Base-by-base conservation (phyloP, 2,113 vertebrate species). In the Pterocles gutturalis region DNA sequence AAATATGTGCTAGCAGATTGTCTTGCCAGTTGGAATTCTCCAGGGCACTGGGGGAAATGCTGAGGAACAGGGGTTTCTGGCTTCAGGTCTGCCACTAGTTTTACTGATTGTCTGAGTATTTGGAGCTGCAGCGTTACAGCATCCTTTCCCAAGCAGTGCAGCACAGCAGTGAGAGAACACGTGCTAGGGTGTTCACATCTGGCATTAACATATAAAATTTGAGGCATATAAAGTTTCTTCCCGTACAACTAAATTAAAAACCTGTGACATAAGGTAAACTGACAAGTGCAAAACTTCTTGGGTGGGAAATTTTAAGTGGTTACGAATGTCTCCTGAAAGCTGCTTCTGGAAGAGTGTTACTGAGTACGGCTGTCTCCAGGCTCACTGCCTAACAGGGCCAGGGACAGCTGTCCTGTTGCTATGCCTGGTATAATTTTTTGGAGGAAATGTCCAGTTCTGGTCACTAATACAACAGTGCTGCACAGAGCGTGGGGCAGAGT, bases 261-360 rank as follows among this genome's bases (percentile, higher is more conserved):
- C 89, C 94, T 95, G 97, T 96, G 95, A 48, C 77, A 87, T 83
- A 89, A 97, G 94, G 96, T 97, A 97, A 96, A 93, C 91, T 78
- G 86, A 93, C 96, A 97, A 95, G 94, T 94, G 92, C 69, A 93
- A 89, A 92, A 57, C 92, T 73, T 86, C 92, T 93, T 96, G 96
- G 67, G 90, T 97, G 97, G 95, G 88, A 94, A 87, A 89, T 71
- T 69, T 67, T 96, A 96, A 96, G 90, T 24, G 80, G 79, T 96
- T 96, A 45, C 97, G 92, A 97, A 94, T 94, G 85, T 78, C 71
- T 97, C 14, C 55, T 83, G 85, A 66, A 75, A 83, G 54, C 90
- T 77, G 54, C 71, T 88, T 58, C 49, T 93, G 67, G 90, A 77
- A 58, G 46, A 6, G 17, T 1, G 34, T 62, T 83, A 7, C 15